Evolutionary conservation across 2,888 invertebrate species (phyloP), one percentile per base, ranked within the genome.

Genomic region (Pyrocoelia pectoralis): DNA sequence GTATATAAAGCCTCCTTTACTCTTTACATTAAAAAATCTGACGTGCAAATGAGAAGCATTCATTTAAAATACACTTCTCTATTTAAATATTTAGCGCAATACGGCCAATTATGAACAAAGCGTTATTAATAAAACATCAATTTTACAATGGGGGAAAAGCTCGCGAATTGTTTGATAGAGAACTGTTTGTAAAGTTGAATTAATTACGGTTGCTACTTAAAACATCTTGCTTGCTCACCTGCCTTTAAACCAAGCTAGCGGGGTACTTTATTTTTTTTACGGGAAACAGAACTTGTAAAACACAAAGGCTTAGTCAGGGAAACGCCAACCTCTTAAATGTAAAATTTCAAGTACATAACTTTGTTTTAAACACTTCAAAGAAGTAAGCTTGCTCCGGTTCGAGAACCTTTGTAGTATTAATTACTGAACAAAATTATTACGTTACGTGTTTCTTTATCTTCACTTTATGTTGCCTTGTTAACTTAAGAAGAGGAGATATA

Each of bases 351-450:
- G 41, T 29, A 46, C 24, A 15, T 55, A 46, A 55, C 55, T 48
- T 14, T 46, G 15, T 56, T 54, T 55, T 28, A 46, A 15, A 10
- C 29, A 33, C 56, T 48, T 56, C 48, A 56, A 46, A 56, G 56
- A 33, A 48, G 55, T 10, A 15, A 28, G 18, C 19, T 28, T 54
- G 41, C 43, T 24, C 14, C n/a, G 43, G 43, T 55, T 24, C 29
- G 28, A 17, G 14, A 52, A 12, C 48, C 48, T 17, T 38, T 12
- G 29, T 29, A 46, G 17, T 17, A 46, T 46, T 46, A 46, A 46
- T 46, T 17, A 46, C 17, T 2, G 17, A 46, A 18, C 14, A n/a
- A 5, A n/a, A 17, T 46, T 46, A 46, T 46, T 46, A n/a, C 46
- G 46, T 46, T 17, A 17, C 46, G n/a, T 46, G n/a, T 33, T 33